Conservation (phyloP, 2,888 invertebrate genomes). For the Esperia sulphurella region DNA sequence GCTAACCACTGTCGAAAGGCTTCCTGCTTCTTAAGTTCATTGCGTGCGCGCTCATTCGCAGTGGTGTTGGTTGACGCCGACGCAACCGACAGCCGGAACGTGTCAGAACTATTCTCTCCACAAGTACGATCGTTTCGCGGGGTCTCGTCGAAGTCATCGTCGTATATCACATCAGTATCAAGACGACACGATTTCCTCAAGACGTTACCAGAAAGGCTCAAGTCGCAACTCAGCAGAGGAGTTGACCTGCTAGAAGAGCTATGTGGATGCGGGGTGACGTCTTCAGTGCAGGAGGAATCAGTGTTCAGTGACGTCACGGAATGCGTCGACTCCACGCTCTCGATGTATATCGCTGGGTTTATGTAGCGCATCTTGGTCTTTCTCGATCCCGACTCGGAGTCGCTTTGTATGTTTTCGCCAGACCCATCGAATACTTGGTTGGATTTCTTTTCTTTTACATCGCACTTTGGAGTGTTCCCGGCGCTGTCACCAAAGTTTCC, state of each 20-base stretch:
- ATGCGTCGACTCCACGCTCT: constrained; percentile 62
- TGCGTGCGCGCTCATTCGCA: constrained; percentile 65
- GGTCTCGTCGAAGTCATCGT: constrained; percentile 37
- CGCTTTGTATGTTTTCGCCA: constrained; percentile 66
- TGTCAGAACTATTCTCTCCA: constrained; percentile 61
- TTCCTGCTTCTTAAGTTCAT: constrained; percentile 58
- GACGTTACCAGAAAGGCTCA: constrained; percentile 53
- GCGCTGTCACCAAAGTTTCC: constrained; percentile 63
- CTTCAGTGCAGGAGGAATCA: constrained; percentile 46
- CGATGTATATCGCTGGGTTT: constrained; percentile 81
- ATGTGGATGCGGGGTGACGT: constrained; percentile 68
- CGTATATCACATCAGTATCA: constrained; percentile 20
- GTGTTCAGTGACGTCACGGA: constrained; percentile 63
- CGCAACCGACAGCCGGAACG: constrained; percentile 64
- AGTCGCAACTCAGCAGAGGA: constrained; percentile 59
- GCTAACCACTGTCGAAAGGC: constrained; percentile 65
- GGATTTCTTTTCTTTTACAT: constrained; percentile 37
- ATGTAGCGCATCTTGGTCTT: constrained; percentile 75
- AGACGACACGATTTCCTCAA: constrained; percentile 64
- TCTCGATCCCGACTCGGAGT: constrained; percentile 62
- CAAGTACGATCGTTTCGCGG: constrained; percentile 55
- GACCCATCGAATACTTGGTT: constrained; percentile 68
- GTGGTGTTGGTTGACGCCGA: constrained; percentile 67
- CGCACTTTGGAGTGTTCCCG: constrained; percentile 33
- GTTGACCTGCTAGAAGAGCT: constrained; percentile 66